These are phyloP conservation scores for Emys orbicularis DNA, from an alignment of 2,797 vertebrate genomes.

Conservation along the genomic window DNA sequence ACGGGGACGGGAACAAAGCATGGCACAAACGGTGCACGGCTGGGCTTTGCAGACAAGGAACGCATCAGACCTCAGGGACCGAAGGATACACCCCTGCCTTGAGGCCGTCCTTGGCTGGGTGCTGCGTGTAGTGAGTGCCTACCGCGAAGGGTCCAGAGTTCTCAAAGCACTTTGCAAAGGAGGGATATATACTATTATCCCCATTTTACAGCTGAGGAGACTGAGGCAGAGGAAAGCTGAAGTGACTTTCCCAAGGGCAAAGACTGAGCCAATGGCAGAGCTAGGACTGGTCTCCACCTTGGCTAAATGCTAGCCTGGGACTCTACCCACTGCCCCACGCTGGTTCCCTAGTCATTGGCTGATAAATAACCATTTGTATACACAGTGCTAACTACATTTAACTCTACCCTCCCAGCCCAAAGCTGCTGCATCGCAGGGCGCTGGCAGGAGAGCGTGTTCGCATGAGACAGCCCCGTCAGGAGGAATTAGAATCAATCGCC, in stretches of 20 bases:
- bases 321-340: not conserved
- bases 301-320: accelerated
- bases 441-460: not conserved
- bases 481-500: slow-evolving; percentile 40
- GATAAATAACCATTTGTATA: not conserved
- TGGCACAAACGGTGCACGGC: not conserved
- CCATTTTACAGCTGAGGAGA: not conserved
- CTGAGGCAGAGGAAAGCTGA: not conserved
- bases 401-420: not conserved
- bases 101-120: not conserved
- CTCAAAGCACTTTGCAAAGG: not conserved
- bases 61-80: not conserved
- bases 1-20: not conserved
- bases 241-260: accelerated
- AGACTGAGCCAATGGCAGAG: not conserved
- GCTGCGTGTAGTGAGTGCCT: not conserved
- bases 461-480: slow-evolving; percentile 43
- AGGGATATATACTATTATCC: not conserved
- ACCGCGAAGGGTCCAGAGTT: accelerated
- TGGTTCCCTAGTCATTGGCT: not conserved
- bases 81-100: not conserved
- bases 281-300: accelerated
- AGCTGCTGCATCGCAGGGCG: not conserved
- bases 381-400: not conserved
- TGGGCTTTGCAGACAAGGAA: not conserved